Percentiles rank a stretch among this genome's conserved stretches.
phyloP scores from a whole-genome alignment of 2,113 vertebrate species.

The Heteronetta atricapilla region DNA sequence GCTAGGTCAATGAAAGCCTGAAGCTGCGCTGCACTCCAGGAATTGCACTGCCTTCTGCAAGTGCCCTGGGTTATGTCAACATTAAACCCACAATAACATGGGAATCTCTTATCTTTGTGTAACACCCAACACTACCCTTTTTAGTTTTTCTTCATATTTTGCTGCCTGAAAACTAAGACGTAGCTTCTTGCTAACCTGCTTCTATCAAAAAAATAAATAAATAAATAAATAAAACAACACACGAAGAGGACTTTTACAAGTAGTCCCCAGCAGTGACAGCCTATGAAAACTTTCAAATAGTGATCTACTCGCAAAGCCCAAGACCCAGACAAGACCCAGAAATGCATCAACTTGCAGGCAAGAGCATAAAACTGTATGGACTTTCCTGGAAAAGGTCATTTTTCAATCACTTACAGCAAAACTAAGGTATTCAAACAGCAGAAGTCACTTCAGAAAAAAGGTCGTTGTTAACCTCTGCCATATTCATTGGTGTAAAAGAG shows the following conservation, averaged over 20 bases:
- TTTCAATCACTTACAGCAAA: not conserved
- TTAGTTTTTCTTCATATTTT: not conserved
- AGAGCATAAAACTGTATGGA: not conserved
- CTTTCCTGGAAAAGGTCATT: not conserved
- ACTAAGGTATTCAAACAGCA: not conserved
- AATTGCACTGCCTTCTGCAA: not conserved
- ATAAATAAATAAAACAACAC: not conserved
- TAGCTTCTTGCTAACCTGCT: not conserved
- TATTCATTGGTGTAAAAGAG: not conserved
- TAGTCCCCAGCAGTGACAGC: not conserved
- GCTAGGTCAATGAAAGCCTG: not conserved
- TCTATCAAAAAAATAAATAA: not conserved
- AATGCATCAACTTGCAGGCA: not conserved
- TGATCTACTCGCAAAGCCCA: not conserved
- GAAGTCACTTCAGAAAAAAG: not conserved
- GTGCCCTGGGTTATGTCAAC: not conserved
- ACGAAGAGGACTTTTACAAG: not conserved
- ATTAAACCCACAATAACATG: not conserved
- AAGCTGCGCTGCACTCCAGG: not conserved
- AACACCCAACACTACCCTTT: not conserved
- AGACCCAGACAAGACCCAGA: not conserved
- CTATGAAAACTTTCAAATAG: not conserved
- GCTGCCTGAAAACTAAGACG: not conserved
- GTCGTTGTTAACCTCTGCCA: not conserved
- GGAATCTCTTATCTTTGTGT: not conserved